These are phyloP conservation scores for Maniola hyperantus DNA, from an alignment of 2,888 invertebrate genomes.

Conservation along the genomic window DNA sequence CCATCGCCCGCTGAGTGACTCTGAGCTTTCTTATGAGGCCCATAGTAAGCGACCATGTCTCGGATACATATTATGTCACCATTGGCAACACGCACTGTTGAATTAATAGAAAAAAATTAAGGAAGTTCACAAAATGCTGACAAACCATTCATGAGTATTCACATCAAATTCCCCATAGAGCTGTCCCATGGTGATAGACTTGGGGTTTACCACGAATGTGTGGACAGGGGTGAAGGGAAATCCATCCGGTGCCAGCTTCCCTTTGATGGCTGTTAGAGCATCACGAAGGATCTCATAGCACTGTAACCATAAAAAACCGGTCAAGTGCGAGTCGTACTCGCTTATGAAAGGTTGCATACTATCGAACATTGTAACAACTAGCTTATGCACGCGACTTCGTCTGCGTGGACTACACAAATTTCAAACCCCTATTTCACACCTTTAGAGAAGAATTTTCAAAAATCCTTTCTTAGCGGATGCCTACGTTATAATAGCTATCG, in stretches of 20 bases:
- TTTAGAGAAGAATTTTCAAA: too few relatives aligned
- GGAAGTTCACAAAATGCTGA: not conserved
- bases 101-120: not conserved
- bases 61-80: too few relatives aligned
- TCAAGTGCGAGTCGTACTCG: not conserved
- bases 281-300: conserved; percentile 85
- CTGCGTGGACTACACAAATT: too few relatives aligned
- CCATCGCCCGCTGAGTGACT: too few relatives aligned
- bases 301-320: conserved; percentile 53
- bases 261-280: conserved; percentile 85
- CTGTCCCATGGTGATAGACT: conserved; percentile 92
- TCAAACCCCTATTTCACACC: too few relatives aligned
- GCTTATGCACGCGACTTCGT: too few relatives aligned
- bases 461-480: too few relatives aligned
- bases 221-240: conserved; percentile 85
- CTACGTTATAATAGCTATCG: too few relatives aligned
- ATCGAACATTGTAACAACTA: too few relatives aligned
- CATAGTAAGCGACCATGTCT: too few relatives aligned
- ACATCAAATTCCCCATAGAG: conserved; percentile 92
- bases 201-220: conserved; percentile 88
- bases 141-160: conserved; percentile 90
- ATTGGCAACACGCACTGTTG: too few relatives aligned
- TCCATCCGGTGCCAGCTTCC: conserved; percentile 86
- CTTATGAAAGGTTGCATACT: not conserved
- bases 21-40: too few relatives aligned